phyloP scores from a whole-genome alignment of 2,888 invertebrate genomes.

The Caradrina kadenii region DNA sequence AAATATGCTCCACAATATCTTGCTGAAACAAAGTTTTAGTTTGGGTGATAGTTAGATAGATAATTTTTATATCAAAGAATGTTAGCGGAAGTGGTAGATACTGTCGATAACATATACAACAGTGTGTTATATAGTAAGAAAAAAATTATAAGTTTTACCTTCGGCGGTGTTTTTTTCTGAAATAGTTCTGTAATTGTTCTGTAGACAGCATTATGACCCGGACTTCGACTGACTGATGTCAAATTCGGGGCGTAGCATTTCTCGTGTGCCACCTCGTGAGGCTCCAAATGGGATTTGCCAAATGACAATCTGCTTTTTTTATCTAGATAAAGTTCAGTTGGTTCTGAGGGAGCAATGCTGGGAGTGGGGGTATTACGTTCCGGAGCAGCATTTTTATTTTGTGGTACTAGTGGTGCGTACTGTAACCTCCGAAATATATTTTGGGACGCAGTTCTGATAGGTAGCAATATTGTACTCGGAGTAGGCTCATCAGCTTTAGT shows the following conservation, averaged over 20 bases:
- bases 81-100: neutral
- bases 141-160: slow-evolving; percentile 55
- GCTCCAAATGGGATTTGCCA: slow-evolving; percentile 67
- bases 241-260: slow-evolving; percentile 62
- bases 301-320: neutral
- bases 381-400: neutral
- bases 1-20: too few species aligned
- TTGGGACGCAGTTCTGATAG: neutral
- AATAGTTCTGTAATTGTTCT: slow-evolving; percentile 51
- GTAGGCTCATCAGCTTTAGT: neutral
- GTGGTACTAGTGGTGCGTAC: slow-evolving; percentile 65
- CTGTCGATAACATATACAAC: neutral
- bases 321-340: neutral
- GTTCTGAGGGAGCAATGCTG: neutral
- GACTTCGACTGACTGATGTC: slow-evolving; percentile 60
- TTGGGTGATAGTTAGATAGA: too few species aligned
- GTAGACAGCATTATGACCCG: slow-evolving; percentile 67
- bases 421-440: slow-evolving; percentile 56
- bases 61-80: too few species aligned
- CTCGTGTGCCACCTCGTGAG: slow-evolving; percentile 40
- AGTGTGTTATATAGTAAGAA: neutral
- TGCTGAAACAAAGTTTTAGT: too few species aligned
- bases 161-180: slow-evolving; percentile 38
- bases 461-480: slow-evolving; percentile 2
- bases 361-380: slow-evolving; percentile 2